Evolutionary conservation across 1,140 invertebrate species (phyloP).

Genomic region (Caenorhabditis inopinata): DNA sequence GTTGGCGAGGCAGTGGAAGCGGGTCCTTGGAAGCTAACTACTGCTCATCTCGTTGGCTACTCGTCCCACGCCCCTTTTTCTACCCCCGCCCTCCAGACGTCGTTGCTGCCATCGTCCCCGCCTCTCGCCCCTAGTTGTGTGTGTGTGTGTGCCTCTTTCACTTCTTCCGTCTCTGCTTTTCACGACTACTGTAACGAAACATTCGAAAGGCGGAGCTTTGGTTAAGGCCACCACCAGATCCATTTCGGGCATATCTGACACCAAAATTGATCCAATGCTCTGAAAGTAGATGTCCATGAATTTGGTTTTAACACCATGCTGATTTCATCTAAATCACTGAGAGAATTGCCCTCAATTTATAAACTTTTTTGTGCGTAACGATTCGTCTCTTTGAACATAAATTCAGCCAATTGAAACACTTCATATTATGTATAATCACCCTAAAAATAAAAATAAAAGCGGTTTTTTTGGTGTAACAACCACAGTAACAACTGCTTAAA

Average conservation of each 20-base stretch:
- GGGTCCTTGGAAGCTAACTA: background rate
- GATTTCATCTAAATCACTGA: too few species aligned
- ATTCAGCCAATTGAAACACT: background rate
- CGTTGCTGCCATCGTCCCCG: background rate
- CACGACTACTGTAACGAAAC: background rate
- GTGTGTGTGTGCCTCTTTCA: too few species aligned
- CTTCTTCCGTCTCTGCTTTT: background rate
- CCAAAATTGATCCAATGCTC: too few species aligned
- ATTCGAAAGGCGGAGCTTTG: background rate
- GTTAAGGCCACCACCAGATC: too few species aligned
- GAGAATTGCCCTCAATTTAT: background rate
- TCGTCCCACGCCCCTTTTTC: background rate
- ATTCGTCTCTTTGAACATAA: background rate
- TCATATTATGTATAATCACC: background rate
- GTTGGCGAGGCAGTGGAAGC: background rate
- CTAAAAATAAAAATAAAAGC: background rate
- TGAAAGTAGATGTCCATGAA: background rate
- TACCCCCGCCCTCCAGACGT: background rate
- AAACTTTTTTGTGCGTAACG: background rate
- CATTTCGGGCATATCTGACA: too few species aligned
- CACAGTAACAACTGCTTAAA: constrained; percentile 20
- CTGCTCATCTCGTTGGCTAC: constrained; percentile 25
- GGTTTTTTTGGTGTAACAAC: background rate
- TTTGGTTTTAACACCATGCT: too few species aligned
- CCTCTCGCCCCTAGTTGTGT: background rate